phyloP scores from a whole-genome alignment of 1,140 invertebrate genomes.

The Temnothorax nylanderi region DNA sequence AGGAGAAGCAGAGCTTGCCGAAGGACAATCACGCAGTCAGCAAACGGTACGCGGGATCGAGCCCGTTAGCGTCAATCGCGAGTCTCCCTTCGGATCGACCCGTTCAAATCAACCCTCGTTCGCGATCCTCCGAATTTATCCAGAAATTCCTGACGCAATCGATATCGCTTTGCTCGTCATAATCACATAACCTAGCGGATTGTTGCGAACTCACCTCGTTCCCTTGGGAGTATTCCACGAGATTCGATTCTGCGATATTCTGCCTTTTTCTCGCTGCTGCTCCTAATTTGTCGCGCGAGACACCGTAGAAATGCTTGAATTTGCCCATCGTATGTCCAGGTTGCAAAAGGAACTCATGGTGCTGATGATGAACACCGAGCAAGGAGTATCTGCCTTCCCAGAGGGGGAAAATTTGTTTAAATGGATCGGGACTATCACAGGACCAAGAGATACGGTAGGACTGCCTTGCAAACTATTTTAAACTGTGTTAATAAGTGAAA shows the following conservation, averaged over 20 bases:
- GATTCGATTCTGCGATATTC: neutral
- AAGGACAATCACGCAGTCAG: constrained; percentile 94
- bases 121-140: neutral
- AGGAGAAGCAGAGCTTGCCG: constrained; percentile 89
- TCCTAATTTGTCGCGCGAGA: neutral
- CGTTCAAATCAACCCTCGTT: no score
- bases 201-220: neutral
- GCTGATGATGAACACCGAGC: constrained; percentile 94
- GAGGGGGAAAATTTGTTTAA: constrained; percentile 98
- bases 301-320: neutral
- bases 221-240: neutral
- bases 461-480: neutral
- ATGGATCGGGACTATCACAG: constrained; percentile 98
- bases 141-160: neutral
- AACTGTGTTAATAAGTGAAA: no score
- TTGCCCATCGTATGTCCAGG: constrained; percentile 84
- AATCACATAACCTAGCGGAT: constrained; percentile 21
- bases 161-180: neutral
- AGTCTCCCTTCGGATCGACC: neutral
- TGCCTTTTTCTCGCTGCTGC: neutral
- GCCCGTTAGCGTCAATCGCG: neutral
- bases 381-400: constrained; percentile 98
- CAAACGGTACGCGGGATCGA: constrained; percentile 89
- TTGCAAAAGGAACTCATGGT: constrained; percentile 94
- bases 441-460: constrained; percentile 94